A percentile compares a stretch with the other conserved stretches of the same genome.
Evolutionary conservation across 2,797 vertebrate species (phyloP).

Genomic region (Caiman crocodilus): DNA sequence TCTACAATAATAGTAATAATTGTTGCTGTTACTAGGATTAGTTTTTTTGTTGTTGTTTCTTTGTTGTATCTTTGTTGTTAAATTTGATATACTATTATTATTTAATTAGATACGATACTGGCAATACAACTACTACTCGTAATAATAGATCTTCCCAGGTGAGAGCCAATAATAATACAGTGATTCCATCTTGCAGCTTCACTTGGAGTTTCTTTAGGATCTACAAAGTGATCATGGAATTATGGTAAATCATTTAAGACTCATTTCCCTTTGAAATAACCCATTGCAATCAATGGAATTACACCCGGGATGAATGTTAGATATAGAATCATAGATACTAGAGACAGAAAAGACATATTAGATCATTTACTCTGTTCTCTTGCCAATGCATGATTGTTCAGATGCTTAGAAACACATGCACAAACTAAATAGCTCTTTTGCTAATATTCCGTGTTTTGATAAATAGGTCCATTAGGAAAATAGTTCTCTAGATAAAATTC

Average conservation of each 20-base stretch:
- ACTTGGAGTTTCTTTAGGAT: not conserved
- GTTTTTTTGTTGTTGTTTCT: too few species aligned
- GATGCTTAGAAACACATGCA: not conserved
- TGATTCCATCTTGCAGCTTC: too few species aligned
- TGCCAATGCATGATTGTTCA: not conserved
- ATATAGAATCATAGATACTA: slow-evolving; percentile 11
- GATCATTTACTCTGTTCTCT: not conserved
- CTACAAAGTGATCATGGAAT: slow-evolving; percentile 21
- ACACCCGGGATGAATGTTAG: not conserved
- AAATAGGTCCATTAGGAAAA: not conserved
- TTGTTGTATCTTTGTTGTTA: too few species aligned
- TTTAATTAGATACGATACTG: too few species aligned
- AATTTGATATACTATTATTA: too few species aligned
- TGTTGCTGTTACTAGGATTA: too few species aligned
- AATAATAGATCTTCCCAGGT: too few species aligned
- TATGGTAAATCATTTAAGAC: not conserved
- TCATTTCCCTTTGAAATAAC: not conserved
- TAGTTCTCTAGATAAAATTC: not conserved
- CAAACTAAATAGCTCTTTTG: not conserved
- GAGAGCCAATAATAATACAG: too few species aligned
- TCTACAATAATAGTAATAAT: too few species aligned
- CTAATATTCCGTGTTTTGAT: not conserved
- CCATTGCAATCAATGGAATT: not conserved
- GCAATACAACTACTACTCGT: too few species aligned
- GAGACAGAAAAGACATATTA: not conserved